These are phyloP conservation scores for Pollenia labialis DNA, from an alignment of 2,888 invertebrate genomes.

Conservation along the genomic window DNA sequence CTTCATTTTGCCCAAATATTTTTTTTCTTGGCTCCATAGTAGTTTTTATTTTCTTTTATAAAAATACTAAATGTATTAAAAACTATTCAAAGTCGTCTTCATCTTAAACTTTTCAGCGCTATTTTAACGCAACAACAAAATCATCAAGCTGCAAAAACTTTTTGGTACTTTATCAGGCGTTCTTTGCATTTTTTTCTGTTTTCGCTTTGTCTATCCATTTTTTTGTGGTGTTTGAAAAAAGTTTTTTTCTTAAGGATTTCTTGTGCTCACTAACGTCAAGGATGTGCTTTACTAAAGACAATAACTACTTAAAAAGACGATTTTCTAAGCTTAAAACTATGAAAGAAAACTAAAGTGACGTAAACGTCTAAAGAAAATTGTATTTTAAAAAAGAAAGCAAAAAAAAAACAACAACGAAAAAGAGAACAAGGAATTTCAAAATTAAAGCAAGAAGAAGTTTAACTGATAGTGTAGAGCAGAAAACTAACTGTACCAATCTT, in stretches of 20 bases:
- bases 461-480: background rate
- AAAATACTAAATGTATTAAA: background rate
- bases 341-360: conserved; percentile 67
- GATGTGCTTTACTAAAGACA: conserved; percentile 74
- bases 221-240: conserved; percentile 47
- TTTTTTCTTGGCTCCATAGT: conserved; percentile 7
- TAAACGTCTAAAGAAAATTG: conserved; percentile 63
- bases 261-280: conserved; percentile 65
- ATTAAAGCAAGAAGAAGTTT: conserved; percentile 26
- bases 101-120: conserved; percentile 76
- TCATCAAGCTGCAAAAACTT: conserved; percentile 56
- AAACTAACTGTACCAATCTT: background rate
- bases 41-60: conserved; percentile 5
- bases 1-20: conserved; percentile 10
- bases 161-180: conserved; percentile 55
- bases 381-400: conserved; percentile 31
- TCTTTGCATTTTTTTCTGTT: conserved; percentile 46
- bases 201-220: conserved; percentile 45
- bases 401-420: conserved; percentile 8
- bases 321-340: conserved; percentile 80
- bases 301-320: conserved; percentile 82
- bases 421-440: background rate
- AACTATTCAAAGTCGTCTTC: conserved; percentile 68
- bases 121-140: conserved; percentile 65
- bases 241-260: conserved; percentile 78